Percentiles rank a stretch among this genome's conserved stretches.
Conservation (phyloP, 1,140 invertebrate species). For the Panulirus ornatus region DNA sequence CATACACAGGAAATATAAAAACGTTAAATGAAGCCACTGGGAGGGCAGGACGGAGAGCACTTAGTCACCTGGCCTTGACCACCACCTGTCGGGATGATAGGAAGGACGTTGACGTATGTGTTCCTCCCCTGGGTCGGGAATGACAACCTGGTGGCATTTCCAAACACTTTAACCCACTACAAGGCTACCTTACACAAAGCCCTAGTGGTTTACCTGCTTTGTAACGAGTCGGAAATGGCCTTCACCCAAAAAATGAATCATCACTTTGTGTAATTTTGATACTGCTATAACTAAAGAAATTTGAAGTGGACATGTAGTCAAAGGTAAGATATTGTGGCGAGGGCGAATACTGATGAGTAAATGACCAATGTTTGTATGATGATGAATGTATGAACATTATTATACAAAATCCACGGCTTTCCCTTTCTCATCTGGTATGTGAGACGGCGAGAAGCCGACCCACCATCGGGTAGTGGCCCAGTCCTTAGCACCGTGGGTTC, state of each 20-base stretch:
- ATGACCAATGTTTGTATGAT: constrained; percentile 19
- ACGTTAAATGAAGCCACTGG: neutral
- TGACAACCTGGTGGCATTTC: constrained; percentile 10
- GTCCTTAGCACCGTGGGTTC: constrained; percentile 1
- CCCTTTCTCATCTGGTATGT: constrained; percentile 43
- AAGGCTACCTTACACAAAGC: neutral
- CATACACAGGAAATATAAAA: neutral
- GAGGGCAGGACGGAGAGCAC: neutral
- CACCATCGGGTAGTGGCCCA: neutral
- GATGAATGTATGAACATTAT: constrained; percentile 36
- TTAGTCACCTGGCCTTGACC: neutral
- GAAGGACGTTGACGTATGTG: neutral
- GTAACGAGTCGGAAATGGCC: neutral
- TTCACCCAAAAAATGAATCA: neutral
- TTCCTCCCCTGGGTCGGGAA: neutral
- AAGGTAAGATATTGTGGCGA: constrained; percentile 53
- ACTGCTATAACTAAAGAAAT: neutral
- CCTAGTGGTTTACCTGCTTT: neutral
- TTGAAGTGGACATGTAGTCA: neutral
- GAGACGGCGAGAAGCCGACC: neutral
- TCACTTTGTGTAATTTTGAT: neutral
- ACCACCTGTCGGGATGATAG: neutral
- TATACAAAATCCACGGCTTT: constrained; percentile 46
- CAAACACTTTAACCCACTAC: neutral
- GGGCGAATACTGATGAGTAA: constrained; percentile 39